Evolutionary conservation across 1,140 invertebrate genomes (phyloP).

Genomic region (Ceratosolen fusciceps): DNA sequence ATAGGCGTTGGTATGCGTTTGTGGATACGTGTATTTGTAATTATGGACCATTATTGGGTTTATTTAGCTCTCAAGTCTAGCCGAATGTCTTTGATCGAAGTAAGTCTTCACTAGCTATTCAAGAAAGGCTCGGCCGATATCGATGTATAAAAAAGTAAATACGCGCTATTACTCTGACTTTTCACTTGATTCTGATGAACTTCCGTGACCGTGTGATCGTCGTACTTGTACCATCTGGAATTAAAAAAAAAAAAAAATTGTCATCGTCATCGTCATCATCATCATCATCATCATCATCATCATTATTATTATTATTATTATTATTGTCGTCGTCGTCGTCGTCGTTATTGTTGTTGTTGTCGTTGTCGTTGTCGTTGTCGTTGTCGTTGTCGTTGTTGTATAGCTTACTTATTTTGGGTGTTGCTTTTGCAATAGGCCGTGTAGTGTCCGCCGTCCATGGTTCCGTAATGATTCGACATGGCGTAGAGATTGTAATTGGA

Average conservation of each 20-base stretch:
- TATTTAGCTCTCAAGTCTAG: slow-evolving; percentile 18
- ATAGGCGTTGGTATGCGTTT: background rate
- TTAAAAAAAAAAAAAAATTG: background rate
- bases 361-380: background rate
- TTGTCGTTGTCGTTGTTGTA: too few species aligned
- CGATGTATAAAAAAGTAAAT: slow-evolving; percentile 84
- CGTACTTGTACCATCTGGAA: slow-evolving; percentile 89
- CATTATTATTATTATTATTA: too few species aligned
- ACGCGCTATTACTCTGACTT: slow-evolving; percentile 78
- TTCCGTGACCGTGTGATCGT: slow-evolving; percentile 87
- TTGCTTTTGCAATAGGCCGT: slow-evolving; percentile 81
- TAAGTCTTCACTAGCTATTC: slow-evolving; percentile 41
- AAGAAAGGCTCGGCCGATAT: slow-evolving; percentile 28
- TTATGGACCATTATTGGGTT: background rate
- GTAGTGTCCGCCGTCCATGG: slow-evolving; percentile 93
- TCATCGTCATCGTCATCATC: too few species aligned
- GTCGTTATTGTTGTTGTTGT: too few species aligned
- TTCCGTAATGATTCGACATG: slow-evolving; percentile 92
- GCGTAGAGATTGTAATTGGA: slow-evolving; percentile 83
- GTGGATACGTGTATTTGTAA: background rate
- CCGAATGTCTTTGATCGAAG: background rate
- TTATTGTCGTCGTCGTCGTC: background rate
- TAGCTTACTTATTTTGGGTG: slow-evolving; percentile 69
- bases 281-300: background rate
- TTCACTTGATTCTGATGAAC: slow-evolving; percentile 79